phyloP scores from a whole-genome alignment of 2,888 invertebrate species.

The Enoplolaimus lenunculus region DNA sequence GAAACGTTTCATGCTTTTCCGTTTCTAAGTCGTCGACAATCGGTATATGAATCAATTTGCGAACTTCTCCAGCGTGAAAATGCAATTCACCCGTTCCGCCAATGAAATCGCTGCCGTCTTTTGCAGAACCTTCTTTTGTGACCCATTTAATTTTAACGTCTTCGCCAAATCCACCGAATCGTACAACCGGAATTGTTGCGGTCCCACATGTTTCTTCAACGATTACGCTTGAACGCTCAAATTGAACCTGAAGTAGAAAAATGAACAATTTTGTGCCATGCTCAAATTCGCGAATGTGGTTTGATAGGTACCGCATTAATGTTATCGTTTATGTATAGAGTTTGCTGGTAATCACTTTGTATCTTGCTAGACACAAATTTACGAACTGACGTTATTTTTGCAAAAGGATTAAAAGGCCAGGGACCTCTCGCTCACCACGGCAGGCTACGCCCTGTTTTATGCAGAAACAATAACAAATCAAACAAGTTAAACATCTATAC shows the following conservation, averaged over 20 bases:
- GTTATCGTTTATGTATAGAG: no score
- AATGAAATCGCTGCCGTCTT: constrained; percentile 46
- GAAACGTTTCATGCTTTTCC: constrained; percentile 51
- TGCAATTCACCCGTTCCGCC: constrained; percentile 47
- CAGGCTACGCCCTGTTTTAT: no score
- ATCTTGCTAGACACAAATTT: no score
- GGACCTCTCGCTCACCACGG: no score
- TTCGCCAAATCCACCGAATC: background rate
- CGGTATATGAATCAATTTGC: constrained; percentile 46
- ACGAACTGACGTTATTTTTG: no score
- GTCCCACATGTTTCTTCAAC: background rate
- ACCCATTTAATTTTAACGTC: constrained; percentile 42
- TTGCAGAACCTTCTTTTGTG: constrained; percentile 49
- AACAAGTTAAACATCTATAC: no score
- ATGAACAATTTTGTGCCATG: no score
- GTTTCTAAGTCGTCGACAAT: constrained; percentile 48
- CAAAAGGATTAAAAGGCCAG: no score
- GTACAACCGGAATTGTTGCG: background rate
- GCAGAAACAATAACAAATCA: no score
- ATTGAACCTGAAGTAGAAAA: background rate
- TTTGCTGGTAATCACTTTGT: no score
- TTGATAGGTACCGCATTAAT: no score
- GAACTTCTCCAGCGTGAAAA: constrained; percentile 46
- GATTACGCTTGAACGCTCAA: background rate
- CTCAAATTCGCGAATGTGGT: no score